A percentile compares a stretch with the other conserved stretches of the same genome.
These are phyloP conservation scores for Pteronura brasiliensis DNA, from an alignment of 2,113 vertebrate species.

Conservation along the genomic window DNA sequence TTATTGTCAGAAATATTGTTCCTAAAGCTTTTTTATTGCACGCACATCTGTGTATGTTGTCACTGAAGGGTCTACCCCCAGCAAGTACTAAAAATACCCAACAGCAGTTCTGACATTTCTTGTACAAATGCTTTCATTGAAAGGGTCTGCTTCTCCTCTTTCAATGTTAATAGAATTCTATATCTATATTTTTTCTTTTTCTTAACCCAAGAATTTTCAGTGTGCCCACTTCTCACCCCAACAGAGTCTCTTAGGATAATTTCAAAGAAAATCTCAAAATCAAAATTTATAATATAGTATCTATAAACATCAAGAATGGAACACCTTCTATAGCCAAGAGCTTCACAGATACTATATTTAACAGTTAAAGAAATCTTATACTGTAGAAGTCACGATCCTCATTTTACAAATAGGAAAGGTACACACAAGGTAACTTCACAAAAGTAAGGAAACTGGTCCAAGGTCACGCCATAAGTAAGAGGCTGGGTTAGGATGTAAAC, in stretches of 20 bases:
- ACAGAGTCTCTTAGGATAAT: background rate
- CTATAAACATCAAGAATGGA: background rate
- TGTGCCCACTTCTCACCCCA: background rate
- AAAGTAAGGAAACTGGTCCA: background rate
- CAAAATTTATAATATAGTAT: background rate
- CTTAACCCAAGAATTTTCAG: background rate
- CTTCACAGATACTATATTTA: background rate
- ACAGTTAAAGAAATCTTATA: background rate
- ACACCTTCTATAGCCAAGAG: background rate
- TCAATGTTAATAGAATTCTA: background rate
- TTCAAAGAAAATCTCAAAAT: background rate
- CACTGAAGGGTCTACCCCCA: background rate
- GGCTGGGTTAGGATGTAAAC: background rate
- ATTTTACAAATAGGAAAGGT: background rate
- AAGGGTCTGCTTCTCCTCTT: background rate
- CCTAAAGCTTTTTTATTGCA: background rate
- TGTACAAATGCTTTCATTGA: background rate
- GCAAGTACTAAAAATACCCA: background rate
- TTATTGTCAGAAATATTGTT: background rate
- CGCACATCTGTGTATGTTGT: background rate
- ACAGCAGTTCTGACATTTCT: background rate
- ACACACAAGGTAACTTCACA: background rate
- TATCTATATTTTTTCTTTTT: background rate
- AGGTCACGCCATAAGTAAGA: background rate
- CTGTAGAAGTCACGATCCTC: background rate